phyloP scores from a whole-genome alignment of 1,140 invertebrate genomes.

The Drosophila burlai region DNA sequence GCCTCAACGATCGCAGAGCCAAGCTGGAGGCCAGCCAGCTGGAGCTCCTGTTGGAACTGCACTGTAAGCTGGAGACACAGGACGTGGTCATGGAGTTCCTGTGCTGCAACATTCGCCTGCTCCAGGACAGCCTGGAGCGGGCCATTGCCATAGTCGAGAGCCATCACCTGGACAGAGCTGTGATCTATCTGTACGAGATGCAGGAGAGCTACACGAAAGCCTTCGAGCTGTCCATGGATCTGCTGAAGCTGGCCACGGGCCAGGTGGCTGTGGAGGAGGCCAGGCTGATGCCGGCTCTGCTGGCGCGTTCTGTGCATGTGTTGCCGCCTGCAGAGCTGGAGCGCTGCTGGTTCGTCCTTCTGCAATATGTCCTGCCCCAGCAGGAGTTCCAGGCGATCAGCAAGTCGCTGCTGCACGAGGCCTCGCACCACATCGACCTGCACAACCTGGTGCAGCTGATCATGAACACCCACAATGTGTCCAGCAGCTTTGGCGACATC shows the following conservation, averaged over 20 bases:
- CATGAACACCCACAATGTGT: constrained; percentile 79
- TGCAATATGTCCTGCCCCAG: constrained; percentile 82
- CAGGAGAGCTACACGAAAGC: constrained; percentile 85
- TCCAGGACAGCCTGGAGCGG: constrained; percentile 72
- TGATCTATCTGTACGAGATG: constrained; percentile 86
- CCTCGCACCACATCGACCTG: constrained; percentile 86
- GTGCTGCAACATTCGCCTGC: constrained; percentile 32
- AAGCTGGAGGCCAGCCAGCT: constrained; percentile 86
- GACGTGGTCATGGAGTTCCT: constrained; percentile 72
- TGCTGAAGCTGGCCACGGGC: constrained; percentile 57
- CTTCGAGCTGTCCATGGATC: constrained; percentile 85
- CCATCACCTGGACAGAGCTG: constrained; percentile 81
- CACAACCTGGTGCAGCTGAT: constrained; percentile 86
- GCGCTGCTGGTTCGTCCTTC: constrained; percentile 85
- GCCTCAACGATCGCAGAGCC: constrained; percentile 87
- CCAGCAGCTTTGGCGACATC: constrained; percentile 86
- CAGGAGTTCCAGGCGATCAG: constrained; percentile 77
- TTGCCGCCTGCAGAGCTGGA: constrained; percentile 83
- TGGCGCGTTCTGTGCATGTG: constrained; percentile 83
- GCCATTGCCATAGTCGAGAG: constrained; percentile 85
- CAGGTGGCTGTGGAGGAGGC: constrained; percentile 36
- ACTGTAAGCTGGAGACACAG: constrained; percentile 88
- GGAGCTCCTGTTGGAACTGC: constrained; percentile 89
- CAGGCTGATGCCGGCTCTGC: constrained; percentile 77
- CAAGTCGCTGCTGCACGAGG: constrained; percentile 85